Base-by-base conservation (phyloP, 2,797 vertebrate species). In the Sebastes oblongus region DNA sequence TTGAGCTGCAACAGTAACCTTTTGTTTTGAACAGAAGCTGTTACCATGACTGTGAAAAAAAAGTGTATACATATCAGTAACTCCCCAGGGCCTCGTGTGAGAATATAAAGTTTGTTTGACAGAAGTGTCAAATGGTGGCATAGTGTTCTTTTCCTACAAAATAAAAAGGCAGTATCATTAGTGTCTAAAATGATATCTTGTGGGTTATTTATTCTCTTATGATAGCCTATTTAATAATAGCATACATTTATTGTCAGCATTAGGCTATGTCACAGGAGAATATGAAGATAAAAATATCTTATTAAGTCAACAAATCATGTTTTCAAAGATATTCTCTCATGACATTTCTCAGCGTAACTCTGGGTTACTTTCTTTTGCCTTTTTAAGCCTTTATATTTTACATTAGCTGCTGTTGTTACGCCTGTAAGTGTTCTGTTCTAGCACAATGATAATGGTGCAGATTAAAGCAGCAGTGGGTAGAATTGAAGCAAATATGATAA, bases 321-420 rank as follows among this genome's bases (percentile, higher is more conserved):
- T 75, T 74, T 52, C 16, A 75, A 65, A 84, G n/a, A 61, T n/a
- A 56, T 55, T 58, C 6, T 74, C 32, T 54, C 58, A 60, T n/a
- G 11, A 30, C 4, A 39, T 32, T 65, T 60, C 8, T 50, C 46
- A 50, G 46, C 18, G 0, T 20, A 50, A 50, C 46, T 62, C 10
- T 50, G 1, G 7, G 13, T 22, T 77, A 34, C 52, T 69, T 12
- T 50, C 20, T 46, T 61, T 25, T 0, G 0, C 4, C 2, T 65
- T 71, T 25, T 54, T 20, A 30, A 60, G 27, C 4, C 11, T 58
- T 66, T 34, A 14, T 12, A 34, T 16, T 36, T 69, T 25, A 14
- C 9, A 25, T 79, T 67, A 29, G 18, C 0, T 3, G 42, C 10
- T 67, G 10, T 30, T 55, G 18, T 22, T 32, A 32, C 3, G 10